phyloP scores from a whole-genome alignment of 2,888 invertebrate genomes.

The Stenurella melanura region DNA sequence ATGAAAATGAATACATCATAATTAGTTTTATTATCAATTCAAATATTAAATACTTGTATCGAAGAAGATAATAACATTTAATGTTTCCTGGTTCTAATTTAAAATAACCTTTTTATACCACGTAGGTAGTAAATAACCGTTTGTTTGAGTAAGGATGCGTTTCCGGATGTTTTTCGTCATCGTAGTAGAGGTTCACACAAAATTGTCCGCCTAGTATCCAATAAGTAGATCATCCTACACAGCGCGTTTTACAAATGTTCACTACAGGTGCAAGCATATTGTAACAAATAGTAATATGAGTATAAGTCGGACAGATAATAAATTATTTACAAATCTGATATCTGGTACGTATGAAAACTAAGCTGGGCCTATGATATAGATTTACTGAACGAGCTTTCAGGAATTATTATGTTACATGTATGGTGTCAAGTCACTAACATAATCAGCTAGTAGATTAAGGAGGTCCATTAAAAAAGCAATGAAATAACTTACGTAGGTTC shows the following conservation, averaged over 20 bases:
- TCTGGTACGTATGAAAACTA: not conserved
- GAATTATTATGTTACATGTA: no score
- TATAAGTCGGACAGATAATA: not conserved
- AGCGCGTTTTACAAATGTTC: not conserved
- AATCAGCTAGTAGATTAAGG: no score
- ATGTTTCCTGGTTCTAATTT: conserved; percentile 5
- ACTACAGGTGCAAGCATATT: not conserved
- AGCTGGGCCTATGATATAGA: not conserved
- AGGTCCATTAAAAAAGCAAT: no score
- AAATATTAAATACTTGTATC: conserved; percentile 7
- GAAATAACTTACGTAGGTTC: no score
- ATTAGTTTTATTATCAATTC: conserved; percentile 1
- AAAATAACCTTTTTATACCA: not conserved
- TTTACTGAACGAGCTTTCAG: no score
- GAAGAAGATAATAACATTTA: conserved; percentile 7
- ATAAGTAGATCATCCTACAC: not conserved
- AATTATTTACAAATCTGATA: conserved; percentile 1
- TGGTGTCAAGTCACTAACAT: no score
- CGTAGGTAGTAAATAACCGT: not conserved
- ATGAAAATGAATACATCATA: not conserved
- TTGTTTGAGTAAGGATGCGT: not conserved
- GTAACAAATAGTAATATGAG: not conserved
- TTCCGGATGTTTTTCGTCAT: not conserved
- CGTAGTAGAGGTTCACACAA: not conserved
- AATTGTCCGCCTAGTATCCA: not conserved